Evolutionary conservation across 2,113 vertebrate species (phyloP), one percentile per base, ranked within the genome.

Genomic region (Platysternon megacephalum): DNA sequence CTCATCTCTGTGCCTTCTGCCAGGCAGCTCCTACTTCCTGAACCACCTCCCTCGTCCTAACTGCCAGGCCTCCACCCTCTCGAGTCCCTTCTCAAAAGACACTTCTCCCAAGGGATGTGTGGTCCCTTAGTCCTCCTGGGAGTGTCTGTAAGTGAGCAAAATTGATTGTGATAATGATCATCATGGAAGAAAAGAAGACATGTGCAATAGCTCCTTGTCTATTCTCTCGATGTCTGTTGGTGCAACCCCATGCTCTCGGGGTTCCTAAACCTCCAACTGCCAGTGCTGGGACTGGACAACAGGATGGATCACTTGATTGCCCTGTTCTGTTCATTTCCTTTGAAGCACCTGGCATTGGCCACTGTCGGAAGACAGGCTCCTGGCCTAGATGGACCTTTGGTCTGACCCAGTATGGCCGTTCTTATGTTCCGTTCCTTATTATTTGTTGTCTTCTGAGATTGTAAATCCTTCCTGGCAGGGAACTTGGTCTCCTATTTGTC

Each of bases 401-500:
- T n/a, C 56, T 13, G 28, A 12, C 28, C 56, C 11, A 29, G 28
- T 58, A 3, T 2, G 56, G 55, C 94, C 84, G 35, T 28, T 95
- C 90, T 85, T 95, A 93, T 88, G 95, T 84, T 78, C 85, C 88
- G 93, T 96, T 74, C 74, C 79, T 97, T 95, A 96, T 96, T 21
- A 93, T 96, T 97, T 88, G 88, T 21, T 93, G 93, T 83, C 42
- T 95, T 82, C 85, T 0, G 0, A 92, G 2, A 1, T 17, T 82
- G 88, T 91, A 92, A 95, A 95, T 94, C 93, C 90, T 94, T 93
- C 93, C 72, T 39, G 52, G 85, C 52, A 51, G 65, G 91, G 65
- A 97, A 85, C 53, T 93, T 46, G 82, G 83, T 91, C 85, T 82
- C 91, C 95, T 94, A 95, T 97, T 94, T 91, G 93, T 81, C 96